phyloP scores from a whole-genome alignment of 2,113 vertebrate species.

The Manacus vitellinus region DNA sequence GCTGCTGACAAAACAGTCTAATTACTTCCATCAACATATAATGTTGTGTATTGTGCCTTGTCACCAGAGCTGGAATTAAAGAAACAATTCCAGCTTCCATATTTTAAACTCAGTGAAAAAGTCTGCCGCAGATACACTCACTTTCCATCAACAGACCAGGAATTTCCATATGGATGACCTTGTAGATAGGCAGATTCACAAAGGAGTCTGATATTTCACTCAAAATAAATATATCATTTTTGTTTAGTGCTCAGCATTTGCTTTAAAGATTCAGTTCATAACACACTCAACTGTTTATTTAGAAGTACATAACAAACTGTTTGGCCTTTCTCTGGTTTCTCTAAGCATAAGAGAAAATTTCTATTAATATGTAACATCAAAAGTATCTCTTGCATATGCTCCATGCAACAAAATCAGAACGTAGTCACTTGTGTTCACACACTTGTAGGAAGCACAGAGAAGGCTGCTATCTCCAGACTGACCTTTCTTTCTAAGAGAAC shows the following conservation, averaged over 20 bases:
- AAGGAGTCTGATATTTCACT: neutral
- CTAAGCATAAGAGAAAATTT: neutral
- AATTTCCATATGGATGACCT: neutral
- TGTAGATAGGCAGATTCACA: neutral
- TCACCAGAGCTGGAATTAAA: neutral
- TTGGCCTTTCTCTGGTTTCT: neutral
- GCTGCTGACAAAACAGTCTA: neutral
- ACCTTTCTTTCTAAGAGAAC: neutral
- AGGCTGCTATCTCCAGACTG: neutral
- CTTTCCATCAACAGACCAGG: neutral
- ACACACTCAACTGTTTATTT: neutral
- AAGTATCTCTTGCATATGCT: neutral
- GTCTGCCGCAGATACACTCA: neutral
- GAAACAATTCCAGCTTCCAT: neutral
- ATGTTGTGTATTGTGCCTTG: neutral
- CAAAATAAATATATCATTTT: neutral
- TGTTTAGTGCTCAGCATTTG: neutral
- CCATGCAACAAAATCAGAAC: neutral
- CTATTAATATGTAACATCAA: neutral
- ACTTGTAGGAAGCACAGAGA: neutral
- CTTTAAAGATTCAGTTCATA: neutral
- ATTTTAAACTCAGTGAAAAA: neutral
- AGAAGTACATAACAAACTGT: neutral
- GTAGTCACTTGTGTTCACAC: fast-evolving
- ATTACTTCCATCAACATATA: neutral